Evolutionary conservation across 2,113 vertebrate genomes (phyloP), one percentile per base, ranked within the genome.

Genomic region (Chionodraco myersi): DNA sequence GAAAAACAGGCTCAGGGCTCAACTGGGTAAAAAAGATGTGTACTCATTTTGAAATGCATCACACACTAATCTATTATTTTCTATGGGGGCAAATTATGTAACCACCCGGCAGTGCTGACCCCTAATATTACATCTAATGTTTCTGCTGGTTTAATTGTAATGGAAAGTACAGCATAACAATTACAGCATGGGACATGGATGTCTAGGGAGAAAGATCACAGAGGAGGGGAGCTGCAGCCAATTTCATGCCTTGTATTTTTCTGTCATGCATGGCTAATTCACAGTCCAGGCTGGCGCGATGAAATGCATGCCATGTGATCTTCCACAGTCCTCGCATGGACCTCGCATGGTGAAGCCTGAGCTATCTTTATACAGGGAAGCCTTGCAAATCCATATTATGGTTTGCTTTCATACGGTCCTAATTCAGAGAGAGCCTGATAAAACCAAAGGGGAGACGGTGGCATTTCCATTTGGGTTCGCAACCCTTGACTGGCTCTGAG

Each of bases 181-280:
- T 76, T 82, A 82, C 80, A 88, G 62, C 75, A 83, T 73, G 52
- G 76, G 73, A 45, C 73, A 79, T 41, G 56, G 51, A 86, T 66
- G 62, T 88, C 77, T 45, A 56, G 49, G 60, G 80, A 85, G 78
- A 70, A 63, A 53, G 75, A 88, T 92, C 87, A 87, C 81, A 88
- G 79, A 85, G 82, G 73, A 80, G 60, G 69, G 68, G 80, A 84
- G 85, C 75, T 84, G 85, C 58, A 90, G 87, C 88, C 92, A 88
- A 93, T 94, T 94, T 94, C 86, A 92, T 91, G 90, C 89, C 80
- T 88, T 88, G 84, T 91, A 90, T 92, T 91, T 91, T 88, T 72
- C 82, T 79, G 77, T 89, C 86, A 91, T 82, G 89, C 90, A 83
- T 89, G 83, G 74, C 54, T 90, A 89, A 92, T 90, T 92, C 77